These are phyloP conservation scores for Parapsyche elsis DNA, from an alignment of 1,140 invertebrate genomes.

Conservation along the genomic window DNA sequence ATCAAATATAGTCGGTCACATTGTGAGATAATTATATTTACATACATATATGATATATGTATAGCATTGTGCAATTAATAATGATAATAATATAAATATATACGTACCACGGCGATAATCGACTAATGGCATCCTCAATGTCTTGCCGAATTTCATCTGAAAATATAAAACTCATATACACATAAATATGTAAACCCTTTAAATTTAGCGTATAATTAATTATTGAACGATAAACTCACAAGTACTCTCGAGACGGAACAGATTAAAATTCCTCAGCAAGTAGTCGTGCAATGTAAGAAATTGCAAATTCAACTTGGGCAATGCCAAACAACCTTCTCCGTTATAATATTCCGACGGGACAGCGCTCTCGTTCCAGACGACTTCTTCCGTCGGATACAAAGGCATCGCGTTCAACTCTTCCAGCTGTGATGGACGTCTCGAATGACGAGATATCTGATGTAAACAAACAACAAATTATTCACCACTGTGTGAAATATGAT, in stretches of 20 bases:
- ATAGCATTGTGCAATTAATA: background rate
- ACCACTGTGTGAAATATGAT: slow-evolving; percentile 7
- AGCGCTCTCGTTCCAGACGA: slow-evolving; percentile 99
- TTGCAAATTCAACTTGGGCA: slow-evolving; percentile 98
- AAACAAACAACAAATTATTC: slow-evolving; percentile 20
- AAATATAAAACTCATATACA: slow-evolving; percentile 21
- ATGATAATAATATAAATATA: slow-evolving; percentile 32
- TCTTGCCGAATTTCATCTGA: slow-evolving; percentile 98
- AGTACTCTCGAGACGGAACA: slow-evolving; percentile 98
- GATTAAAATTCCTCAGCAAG: slow-evolving; percentile 95
- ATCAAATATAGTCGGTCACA: background rate
- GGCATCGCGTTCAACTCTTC: slow-evolving; percentile 98
- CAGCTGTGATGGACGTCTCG: slow-evolving; percentile 89
- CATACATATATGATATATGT: background rate
- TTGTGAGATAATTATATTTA: background rate
- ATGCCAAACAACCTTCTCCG: slow-evolving; percentile 92
- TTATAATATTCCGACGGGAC: slow-evolving; percentile 98
- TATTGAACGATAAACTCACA: slow-evolving; percentile 73
- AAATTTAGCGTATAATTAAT: background rate
- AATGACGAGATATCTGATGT: slow-evolving; percentile 85
- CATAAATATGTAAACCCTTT: slow-evolving; percentile 10
- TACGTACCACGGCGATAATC: slow-evolving; percentile 90
- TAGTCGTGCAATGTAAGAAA: slow-evolving; percentile 99
- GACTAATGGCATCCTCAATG: slow-evolving; percentile 95
- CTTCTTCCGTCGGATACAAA: slow-evolving; percentile 96